A percentile compares a stretch with the other conserved stretches of the same genome.
phyloP scores from a whole-genome alignment of 2,113 vertebrate genomes.

The Narcine bancroftii region DNA sequence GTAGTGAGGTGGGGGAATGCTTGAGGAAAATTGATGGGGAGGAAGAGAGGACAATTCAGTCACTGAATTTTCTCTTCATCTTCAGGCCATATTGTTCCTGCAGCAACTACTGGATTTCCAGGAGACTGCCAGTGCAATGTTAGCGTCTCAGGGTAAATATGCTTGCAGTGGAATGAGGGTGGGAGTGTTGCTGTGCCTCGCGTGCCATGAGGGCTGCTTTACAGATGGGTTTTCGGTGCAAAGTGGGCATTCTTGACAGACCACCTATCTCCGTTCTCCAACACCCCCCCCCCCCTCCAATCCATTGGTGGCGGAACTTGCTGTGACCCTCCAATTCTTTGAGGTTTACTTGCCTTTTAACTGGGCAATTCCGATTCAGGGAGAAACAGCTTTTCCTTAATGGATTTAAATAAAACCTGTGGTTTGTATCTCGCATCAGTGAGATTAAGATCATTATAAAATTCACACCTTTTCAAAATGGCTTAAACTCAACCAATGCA shows the following conservation, averaged over 20 bases:
- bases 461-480: background rate
- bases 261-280: too few relatives aligned
- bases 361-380: too few relatives aligned
- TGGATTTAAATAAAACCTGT: background rate
- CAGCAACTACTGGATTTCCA: slow-evolving; percentile 96
- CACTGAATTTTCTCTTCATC: background rate
- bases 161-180: background rate
- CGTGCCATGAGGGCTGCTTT: background rate
- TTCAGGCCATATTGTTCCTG: slow-evolving; percentile 88
- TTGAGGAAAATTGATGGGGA: too few relatives aligned
- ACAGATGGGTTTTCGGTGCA: background rate
- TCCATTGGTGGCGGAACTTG: too few relatives aligned
- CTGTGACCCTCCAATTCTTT: too few relatives aligned
- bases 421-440: background rate
- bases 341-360: too few relatives aligned
- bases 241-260: too few relatives aligned
- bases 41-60: background rate
- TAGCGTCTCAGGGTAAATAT: slow-evolving; percentile 87
- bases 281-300: too few relatives aligned
- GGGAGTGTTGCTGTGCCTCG: background rate
- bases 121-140: slow-evolving; percentile 90
- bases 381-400: too few relatives aligned
- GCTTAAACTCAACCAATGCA: background rate
- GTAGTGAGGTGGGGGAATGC: too few relatives aligned
- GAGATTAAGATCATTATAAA: background rate